A percentile compares a stretch with the other conserved stretches of the same genome.
phyloP scores from a whole-genome alignment of 2,888 invertebrate genomes.

The Tryphoninae sp. region DNA sequence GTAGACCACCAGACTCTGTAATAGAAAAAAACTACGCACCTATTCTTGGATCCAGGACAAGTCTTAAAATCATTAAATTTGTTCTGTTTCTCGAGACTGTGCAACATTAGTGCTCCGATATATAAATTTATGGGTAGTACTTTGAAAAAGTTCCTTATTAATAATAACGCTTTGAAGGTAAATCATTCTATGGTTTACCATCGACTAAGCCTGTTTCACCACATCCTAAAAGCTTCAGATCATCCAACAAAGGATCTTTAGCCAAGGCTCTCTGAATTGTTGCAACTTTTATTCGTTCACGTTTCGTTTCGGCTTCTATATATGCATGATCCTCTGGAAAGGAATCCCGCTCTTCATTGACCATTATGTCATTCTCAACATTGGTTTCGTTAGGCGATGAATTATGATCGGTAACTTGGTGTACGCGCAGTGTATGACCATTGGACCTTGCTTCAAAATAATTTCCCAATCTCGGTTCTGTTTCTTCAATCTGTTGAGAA shows the following conservation, averaged over 20 bases:
- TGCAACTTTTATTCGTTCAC: slow-evolving; percentile 6
- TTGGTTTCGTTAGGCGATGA: slow-evolving; percentile 65
- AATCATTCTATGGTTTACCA: slow-evolving; percentile 70
- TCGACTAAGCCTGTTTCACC: slow-evolving; percentile 77
- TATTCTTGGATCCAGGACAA: no score
- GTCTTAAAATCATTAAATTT: no score
- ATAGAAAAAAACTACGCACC: no score
- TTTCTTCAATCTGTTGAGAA: slow-evolving; percentile 20
- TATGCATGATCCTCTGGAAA: slow-evolving; percentile 15
- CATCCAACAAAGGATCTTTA: slow-evolving; percentile 72
- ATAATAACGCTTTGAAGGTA: slow-evolving; percentile 55
- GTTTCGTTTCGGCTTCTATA: slow-evolving; percentile 12
- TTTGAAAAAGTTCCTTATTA: slow-evolving; percentile 64
- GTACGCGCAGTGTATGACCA: slow-evolving; percentile 69
- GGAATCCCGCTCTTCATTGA: slow-evolving; percentile 57
- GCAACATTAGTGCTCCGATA: not conserved
- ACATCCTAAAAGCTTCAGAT: slow-evolving; percentile 74
- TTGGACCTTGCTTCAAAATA: slow-evolving; percentile 62
- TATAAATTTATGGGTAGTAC: not conserved
- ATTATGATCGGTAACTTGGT: slow-evolving; percentile 61
- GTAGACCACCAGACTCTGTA: no score
- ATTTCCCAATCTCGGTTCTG: slow-evolving; percentile 50
- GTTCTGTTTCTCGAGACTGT: no score
- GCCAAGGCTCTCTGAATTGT: slow-evolving; percentile 63
- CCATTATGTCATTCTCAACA: slow-evolving; percentile 50